A percentile compares a stretch with the other conserved stretches of the same genome.
Conservation (phyloP, 53 echinoderm and acorn worm species). For the Hippasteria phrygiana region DNA sequence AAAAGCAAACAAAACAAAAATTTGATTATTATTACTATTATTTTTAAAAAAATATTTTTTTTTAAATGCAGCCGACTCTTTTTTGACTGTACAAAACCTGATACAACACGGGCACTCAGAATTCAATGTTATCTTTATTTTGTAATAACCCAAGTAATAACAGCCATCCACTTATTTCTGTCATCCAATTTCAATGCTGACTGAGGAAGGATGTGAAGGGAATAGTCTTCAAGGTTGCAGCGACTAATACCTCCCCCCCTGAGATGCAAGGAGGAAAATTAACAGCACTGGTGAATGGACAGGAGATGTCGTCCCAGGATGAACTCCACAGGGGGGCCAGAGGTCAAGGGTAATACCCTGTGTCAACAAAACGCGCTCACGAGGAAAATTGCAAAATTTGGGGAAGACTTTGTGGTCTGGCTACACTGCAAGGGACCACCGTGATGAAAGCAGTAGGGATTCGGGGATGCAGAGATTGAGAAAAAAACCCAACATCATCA, state of each 20-base stretch:
- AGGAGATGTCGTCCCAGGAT: not conserved
- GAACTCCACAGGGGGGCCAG: not conserved
- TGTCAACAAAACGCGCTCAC: conserved; percentile 26
- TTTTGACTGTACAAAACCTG: too few relatives aligned
- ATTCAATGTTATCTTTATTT: too few relatives aligned
- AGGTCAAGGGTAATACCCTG: conserved; percentile 20
- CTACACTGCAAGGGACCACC: not conserved
- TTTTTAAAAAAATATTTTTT: too few relatives aligned
- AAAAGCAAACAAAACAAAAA: too few relatives aligned
- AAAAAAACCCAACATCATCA: not conserved
- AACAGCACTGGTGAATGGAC: not conserved
- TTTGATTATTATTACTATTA: too few relatives aligned
- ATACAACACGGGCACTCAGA: too few relatives aligned
- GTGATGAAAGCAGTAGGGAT: conserved; percentile 2
- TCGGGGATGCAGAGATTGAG: not conserved
- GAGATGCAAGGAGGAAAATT: not conserved
- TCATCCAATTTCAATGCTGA: not conserved
- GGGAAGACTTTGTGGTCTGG: not conserved
- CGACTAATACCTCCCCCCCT: not conserved
- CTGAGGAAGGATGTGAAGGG: not conserved
- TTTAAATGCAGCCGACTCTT: too few relatives aligned
- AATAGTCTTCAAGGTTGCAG: not conserved
- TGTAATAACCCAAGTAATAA: not conserved
- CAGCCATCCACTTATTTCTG: not conserved
- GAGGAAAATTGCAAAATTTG: conserved; percentile 8